Conservation (phyloP, 2,797 vertebrate species). For the Chloroceryle amazona region DNA sequence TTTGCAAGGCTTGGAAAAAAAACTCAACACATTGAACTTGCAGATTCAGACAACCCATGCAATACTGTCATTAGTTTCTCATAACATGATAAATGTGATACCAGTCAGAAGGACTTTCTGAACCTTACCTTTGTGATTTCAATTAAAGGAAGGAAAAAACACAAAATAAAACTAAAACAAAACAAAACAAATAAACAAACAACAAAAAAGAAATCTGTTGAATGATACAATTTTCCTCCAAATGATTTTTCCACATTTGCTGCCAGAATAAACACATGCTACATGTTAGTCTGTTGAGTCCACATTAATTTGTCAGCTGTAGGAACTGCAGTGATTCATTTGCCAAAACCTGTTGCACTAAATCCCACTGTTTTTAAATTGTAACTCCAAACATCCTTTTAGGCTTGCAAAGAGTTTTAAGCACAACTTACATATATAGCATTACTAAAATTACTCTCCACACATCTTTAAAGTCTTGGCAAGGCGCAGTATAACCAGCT, state of each 20-base stretch:
- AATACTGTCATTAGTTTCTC: background rate
- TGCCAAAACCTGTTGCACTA: conserved; percentile 83
- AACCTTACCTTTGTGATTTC: conserved; percentile 80
- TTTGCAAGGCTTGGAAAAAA: background rate
- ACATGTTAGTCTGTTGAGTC: conserved; percentile 77
- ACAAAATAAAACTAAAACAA: conserved; percentile 29
- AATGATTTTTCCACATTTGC: conserved; percentile 85
- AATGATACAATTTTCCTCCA: conserved; percentile 79
- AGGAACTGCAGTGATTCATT: conserved; percentile 71
- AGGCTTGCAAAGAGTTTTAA: conserved; percentile 70
- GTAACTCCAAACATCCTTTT: conserved; percentile 84
- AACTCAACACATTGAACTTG: background rate
- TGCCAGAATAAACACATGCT: conserved; percentile 87
- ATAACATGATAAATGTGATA: conserved; percentile 42
- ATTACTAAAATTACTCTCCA: conserved; percentile 53
- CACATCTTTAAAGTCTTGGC: background rate
- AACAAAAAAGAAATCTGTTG: conserved; percentile 67
- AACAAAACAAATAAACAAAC: background rate
- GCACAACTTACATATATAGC: conserved; percentile 38
- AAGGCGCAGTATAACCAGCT: background rate
- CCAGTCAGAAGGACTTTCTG: conserved; percentile 71
- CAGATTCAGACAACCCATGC: background rate
- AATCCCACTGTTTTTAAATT: conserved; percentile 83
- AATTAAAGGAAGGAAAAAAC: conserved; percentile 63
- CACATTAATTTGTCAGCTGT: conserved; percentile 79